A percentile compares a stretch with the other conserved stretches of the same genome.
Conservation (phyloP, 1,140 invertebrate species). For the Ridgeia piscesae region DNA sequence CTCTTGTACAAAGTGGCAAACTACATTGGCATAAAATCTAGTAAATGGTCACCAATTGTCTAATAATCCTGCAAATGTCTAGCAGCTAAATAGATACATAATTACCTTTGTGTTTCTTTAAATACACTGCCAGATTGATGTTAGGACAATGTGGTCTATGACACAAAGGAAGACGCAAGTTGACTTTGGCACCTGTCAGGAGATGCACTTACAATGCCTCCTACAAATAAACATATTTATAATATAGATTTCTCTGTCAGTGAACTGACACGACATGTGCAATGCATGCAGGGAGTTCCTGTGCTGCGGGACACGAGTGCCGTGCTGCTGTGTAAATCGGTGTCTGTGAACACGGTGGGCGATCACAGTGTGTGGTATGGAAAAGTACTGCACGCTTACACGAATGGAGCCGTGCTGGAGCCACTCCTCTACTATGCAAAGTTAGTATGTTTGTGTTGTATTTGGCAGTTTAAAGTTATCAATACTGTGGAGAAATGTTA, state of each 20-base stretch:
- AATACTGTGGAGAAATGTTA: not conserved
- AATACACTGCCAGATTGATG: no score
- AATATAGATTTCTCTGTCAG: not conserved
- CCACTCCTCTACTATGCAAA: conserved; percentile 50
- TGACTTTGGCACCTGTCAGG: not conserved
- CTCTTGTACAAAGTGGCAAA: no score
- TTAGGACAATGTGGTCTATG: no score
- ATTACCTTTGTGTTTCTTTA: no score
- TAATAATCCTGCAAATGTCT: not conserved
- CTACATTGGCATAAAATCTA: no score
- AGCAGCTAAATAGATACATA: no score
- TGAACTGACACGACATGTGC: not conserved
- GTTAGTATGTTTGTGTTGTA: conserved; percentile 31
- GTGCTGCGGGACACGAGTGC: conserved; percentile 47
- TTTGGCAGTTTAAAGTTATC: not conserved
- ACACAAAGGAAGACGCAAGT: no score
- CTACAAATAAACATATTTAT: not conserved
- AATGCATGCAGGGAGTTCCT: conserved; percentile 42
- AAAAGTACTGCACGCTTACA: conserved; percentile 38
- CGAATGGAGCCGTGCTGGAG: conserved; percentile 38
- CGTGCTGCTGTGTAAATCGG: conserved; percentile 46
- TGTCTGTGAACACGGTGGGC: conserved; percentile 47
- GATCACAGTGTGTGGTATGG: conserved; percentile 56
- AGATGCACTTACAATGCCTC: not conserved
- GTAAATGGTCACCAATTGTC: not conserved